Evolutionary conservation across 2,113 vertebrate genomes (phyloP).

Genomic region (Melanotaenia duboulayi): DNA sequence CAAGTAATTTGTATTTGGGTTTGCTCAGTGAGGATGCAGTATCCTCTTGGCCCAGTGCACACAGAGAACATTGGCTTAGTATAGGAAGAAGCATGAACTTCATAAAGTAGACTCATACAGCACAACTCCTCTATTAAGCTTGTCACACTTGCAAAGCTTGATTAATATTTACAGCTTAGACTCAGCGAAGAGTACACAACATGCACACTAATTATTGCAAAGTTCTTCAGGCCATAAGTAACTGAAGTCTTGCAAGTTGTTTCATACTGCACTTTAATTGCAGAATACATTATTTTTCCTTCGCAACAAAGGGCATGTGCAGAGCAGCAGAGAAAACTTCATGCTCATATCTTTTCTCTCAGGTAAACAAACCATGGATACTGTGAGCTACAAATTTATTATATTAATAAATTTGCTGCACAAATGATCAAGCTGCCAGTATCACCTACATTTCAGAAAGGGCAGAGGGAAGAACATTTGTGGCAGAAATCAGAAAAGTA

Average conservation of each 20-base stretch:
- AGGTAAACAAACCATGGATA: slow-evolving; percentile 31
- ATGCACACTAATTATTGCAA: slow-evolving; percentile 78
- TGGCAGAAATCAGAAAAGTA: slow-evolving; percentile 30
- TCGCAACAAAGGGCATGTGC: slow-evolving; percentile 43
- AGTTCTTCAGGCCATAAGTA: slow-evolving; percentile 74
- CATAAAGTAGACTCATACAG: slow-evolving; percentile 56
- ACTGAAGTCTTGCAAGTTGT: slow-evolving; percentile 63
- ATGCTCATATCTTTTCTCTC: slow-evolving; percentile 14
- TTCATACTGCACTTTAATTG: slow-evolving; percentile 76
- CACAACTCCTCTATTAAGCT: slow-evolving; percentile 61
- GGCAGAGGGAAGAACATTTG: slow-evolving; percentile 30
- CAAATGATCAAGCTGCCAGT: slow-evolving; percentile 37
- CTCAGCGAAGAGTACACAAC: slow-evolving; percentile 72
- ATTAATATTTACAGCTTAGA: slow-evolving; percentile 81
- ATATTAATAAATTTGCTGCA: slow-evolving; percentile 30
- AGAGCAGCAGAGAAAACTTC: slow-evolving; percentile 25
- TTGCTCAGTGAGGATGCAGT: slow-evolving; percentile 40
- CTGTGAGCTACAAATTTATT: slow-evolving; percentile 16
- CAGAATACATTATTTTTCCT: slow-evolving; percentile 75
- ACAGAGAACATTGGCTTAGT: slow-evolving; percentile 40
- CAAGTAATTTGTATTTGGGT: slow-evolving; percentile 37
- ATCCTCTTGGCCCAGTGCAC: slow-evolving; percentile 69
- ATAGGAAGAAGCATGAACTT: slow-evolving; percentile 49
- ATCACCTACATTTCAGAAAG: slow-evolving; percentile 7
- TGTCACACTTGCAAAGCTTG: slow-evolving; percentile 73